A percentile compares a stretch with the other conserved stretches of the same genome.
These are phyloP conservation scores for Aradophagus sp. DNA, from an alignment of 1,140 invertebrate genomes.

Conservation along the genomic window DNA sequence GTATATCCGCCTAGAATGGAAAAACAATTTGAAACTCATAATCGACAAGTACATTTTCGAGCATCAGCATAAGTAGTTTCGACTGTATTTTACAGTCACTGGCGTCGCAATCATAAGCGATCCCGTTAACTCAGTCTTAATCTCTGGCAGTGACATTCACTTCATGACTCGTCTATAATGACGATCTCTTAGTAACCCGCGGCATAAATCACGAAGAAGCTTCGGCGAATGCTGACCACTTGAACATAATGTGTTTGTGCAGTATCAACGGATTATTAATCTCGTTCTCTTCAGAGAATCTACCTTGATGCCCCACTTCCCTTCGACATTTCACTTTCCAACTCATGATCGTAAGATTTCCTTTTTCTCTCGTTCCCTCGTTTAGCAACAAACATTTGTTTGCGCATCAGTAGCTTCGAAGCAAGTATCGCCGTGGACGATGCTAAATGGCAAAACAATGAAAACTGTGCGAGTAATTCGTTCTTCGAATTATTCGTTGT, in stretches of 20 bases:
- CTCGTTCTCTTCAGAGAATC: slow-evolving; percentile 48
- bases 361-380: slow-evolving; percentile 32
- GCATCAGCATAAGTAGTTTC: neutral
- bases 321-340: slow-evolving; percentile 41
- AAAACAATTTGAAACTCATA: slow-evolving; percentile 2
- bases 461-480: slow-evolving; percentile 5
- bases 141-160: slow-evolving; percentile 33
- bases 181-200: slow-evolving; percentile 1
- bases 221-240: too few species aligned
- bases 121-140: slow-evolving; percentile 11
- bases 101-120: slow-evolving; percentile 7
- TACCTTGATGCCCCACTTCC: slow-evolving; percentile 14
- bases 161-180: slow-evolving; percentile 14
- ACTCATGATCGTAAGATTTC: slow-evolving; percentile 41
- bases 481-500: slow-evolving; percentile 23
- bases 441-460: neutral
- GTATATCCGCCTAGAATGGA: slow-evolving; percentile 5
- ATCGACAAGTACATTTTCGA: slow-evolving; percentile 14
- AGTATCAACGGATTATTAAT: slow-evolving; percentile 49
- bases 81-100: slow-evolving; percentile 12
- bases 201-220: slow-evolving; percentile 13
- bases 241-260: slow-evolving; percentile 39
- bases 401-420: slow-evolving; percentile 38
- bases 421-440: too few species aligned
- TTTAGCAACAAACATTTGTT: slow-evolving; percentile 26